Base-by-base conservation (phyloP, 2,797 vertebrate genomes). In the Eptatretus atami region DNA sequence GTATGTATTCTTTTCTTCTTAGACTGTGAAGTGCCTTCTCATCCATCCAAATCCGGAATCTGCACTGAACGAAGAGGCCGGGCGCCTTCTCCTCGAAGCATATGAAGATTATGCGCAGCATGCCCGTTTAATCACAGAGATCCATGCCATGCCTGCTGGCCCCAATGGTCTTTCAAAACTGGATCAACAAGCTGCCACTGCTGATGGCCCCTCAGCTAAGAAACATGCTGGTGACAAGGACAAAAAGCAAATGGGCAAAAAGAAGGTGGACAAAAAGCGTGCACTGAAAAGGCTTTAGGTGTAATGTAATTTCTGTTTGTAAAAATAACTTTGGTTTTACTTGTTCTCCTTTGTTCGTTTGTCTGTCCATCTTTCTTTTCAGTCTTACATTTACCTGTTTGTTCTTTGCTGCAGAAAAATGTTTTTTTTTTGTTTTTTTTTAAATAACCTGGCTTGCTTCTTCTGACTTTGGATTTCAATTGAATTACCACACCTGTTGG, bases 1-100 rank as follows among this genome's bases (percentile, higher is more conserved):
- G 6, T 44, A 8, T 61, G 11, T 53, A 1, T 64, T 31, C 19
- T 13, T 61, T 12, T 53, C 1, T 64, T 31, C 19, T 13, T 72
- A 88, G 85, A 88, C 84, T 63, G 86, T 92, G 74, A 87, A 86
- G 77, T 92, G 85, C 79, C 82, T 92, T 72, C 78, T 92, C 71
- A 92, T 92, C 72, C 85, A 92, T 69, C 85, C 85, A 0, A 92
- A 92, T 70, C 86, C 86, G 0, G 86, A 88, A 73, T 88, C 84
- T 0, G 86, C 86, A 3, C 73, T 92, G 67, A 92, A 87, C 1
- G 84, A 87, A 67, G 84, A 92, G 71, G 86, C 84, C 0, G 86
- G 84, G 3, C 82, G 82, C 66, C 75, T 92, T 70, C 77, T 88
- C 52, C 69, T 92, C 70, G 86, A 88, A 76, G 81, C 87, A 77